A percentile compares a stretch with the other conserved stretches of the same genome.
These are phyloP conservation scores for Rhea americana DNA, from an alignment of 2,113 vertebrate species.

Conservation along the genomic window DNA sequence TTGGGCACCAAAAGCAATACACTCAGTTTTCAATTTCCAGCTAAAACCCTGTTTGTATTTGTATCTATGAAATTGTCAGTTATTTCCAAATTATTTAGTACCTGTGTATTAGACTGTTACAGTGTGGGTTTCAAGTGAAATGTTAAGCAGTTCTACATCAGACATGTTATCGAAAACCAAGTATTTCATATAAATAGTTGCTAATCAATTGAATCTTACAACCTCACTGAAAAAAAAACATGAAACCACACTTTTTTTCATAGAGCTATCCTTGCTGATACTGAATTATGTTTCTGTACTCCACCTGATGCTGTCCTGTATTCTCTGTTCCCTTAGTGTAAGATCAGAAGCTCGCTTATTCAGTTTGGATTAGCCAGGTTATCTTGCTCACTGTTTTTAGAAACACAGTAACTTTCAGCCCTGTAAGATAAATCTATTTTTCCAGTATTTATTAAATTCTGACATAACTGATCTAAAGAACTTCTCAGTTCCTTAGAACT, in stretches of 20 bases:
- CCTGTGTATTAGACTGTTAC: neutral
- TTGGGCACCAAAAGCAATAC: neutral
- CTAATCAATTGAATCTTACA: neutral
- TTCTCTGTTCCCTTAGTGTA: neutral
- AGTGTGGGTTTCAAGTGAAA: neutral
- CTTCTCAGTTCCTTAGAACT: neutral
- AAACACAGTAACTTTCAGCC: neutral
- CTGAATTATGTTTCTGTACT: neutral
- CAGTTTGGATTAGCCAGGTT: neutral
- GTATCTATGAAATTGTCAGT: neutral
- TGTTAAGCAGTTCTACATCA: neutral
- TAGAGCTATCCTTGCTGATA: neutral
- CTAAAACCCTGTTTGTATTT: neutral
- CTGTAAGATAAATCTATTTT: neutral
- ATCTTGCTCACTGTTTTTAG: neutral
- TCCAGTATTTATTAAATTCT: neutral
- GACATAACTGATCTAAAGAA: neutral
- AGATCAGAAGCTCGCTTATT: neutral
- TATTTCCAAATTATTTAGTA: neutral
- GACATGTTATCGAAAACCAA: neutral
- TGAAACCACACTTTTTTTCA: neutral
- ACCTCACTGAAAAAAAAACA: neutral
- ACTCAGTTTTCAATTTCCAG: neutral
- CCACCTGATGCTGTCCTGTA: neutral
- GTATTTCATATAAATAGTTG: neutral